phyloP scores from a whole-genome alignment of 2,888 invertebrate species.

The Pteria penguin region DNA sequence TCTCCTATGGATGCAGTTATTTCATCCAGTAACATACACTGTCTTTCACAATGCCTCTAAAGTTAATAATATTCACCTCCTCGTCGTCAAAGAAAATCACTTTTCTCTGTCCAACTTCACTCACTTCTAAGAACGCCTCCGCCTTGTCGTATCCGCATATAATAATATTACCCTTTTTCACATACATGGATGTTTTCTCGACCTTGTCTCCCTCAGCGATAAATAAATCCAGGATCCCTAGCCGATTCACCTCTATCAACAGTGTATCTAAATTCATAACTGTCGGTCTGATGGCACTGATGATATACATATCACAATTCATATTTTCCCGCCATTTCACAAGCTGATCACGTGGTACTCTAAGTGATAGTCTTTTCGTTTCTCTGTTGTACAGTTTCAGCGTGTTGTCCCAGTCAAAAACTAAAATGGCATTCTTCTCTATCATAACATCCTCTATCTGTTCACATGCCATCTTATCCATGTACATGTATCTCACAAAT shows the following conservation, averaged over 20 bases:
- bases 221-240: slow-evolving; percentile 50
- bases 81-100: slow-evolving; percentile 63
- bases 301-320: slow-evolving; percentile 51
- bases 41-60: slow-evolving; percentile 44
- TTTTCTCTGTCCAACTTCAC: not conserved
- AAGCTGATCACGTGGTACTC: slow-evolving; percentile 44
- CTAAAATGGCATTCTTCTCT: slow-evolving; percentile 16
- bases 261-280: slow-evolving; percentile 55
- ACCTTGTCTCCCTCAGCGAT: slow-evolving; percentile 27
- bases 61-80: slow-evolving; percentile 55
- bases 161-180: slow-evolving; percentile 52
- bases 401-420: slow-evolving; percentile 63
- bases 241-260: slow-evolving; percentile 52
- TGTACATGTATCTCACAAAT: not conserved
- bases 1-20: not conserved
- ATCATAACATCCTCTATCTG: slow-evolving; percentile 7
- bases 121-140: slow-evolving; percentile 51
- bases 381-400: slow-evolving; percentile 48
- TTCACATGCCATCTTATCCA: not conserved
- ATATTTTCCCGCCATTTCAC: slow-evolving; percentile 38
- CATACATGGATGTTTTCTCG: slow-evolving; percentile 37
- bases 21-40: slow-evolving; percentile 47
- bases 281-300: slow-evolving; percentile 58
- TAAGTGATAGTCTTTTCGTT: slow-evolving; percentile 33
- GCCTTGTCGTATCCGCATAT: slow-evolving; percentile 66